A percentile compares a stretch with the other conserved stretches of the same genome.
Conservation (phyloP, 2,888 invertebrate genomes). For the Netelia inedita region DNA sequence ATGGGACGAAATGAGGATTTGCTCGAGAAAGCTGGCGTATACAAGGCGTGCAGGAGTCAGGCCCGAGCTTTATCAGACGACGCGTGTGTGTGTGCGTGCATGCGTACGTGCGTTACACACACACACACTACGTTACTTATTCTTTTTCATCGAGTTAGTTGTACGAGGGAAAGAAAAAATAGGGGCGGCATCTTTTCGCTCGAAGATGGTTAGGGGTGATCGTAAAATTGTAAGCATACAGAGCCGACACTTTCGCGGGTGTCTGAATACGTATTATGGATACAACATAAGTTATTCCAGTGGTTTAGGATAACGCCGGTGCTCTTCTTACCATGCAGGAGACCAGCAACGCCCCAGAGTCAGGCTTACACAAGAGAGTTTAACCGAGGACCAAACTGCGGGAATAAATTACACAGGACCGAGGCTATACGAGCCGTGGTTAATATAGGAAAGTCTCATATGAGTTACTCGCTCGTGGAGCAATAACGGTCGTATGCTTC, state of each 20-base stretch:
- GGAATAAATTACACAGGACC: neutral
- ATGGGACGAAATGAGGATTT: conserved; percentile 57
- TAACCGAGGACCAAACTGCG: neutral
- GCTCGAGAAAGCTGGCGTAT: neutral
- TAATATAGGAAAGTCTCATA: conserved; percentile 10
- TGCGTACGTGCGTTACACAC: neutral
- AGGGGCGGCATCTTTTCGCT: conserved; percentile 8
- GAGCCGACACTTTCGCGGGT: conserved; percentile 58
- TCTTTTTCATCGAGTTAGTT: conserved; percentile 56
- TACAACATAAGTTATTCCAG: neutral
- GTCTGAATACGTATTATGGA: neutral
- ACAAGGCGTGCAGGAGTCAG: neutral
- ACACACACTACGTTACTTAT: conserved; percentile 42
- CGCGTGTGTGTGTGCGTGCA: conserved; percentile 12
- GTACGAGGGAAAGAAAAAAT: neutral
- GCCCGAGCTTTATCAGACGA: conserved; percentile 36
- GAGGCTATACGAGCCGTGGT: neutral
- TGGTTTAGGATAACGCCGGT: neutral
- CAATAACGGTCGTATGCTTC: neutral
- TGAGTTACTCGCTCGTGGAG: conserved; percentile 9
- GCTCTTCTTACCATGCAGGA: neutral
- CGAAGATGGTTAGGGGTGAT: conserved; percentile 56
- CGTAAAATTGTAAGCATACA: conserved; percentile 74
- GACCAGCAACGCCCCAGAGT: neutral
- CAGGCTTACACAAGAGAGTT: neutral